phyloP scores from a whole-genome alignment of 2,113 vertebrate genomes.

The Cololabis saira region DNA sequence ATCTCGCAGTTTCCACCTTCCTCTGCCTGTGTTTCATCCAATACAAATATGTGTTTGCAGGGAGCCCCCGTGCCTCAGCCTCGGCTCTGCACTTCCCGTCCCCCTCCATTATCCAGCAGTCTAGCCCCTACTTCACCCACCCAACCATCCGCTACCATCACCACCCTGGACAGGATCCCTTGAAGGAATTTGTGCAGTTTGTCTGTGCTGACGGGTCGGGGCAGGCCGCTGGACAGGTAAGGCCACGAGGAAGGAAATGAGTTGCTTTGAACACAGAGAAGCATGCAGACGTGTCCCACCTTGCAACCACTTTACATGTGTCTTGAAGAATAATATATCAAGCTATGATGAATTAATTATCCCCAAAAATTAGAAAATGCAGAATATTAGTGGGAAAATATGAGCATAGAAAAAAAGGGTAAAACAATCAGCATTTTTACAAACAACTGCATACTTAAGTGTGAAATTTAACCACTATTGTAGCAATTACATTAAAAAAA shows the following conservation, averaged over 20 bases:
- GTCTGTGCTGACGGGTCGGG: constrained; percentile 95
- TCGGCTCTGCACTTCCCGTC: constrained; percentile 97
- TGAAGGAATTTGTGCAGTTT: constrained; percentile 97
- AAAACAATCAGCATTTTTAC: no score
- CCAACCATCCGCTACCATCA: constrained; percentile 98
- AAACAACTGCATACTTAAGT: no score
- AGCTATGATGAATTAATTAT: no score
- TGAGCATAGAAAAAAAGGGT: no score
- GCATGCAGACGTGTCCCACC: background rate
- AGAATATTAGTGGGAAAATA: no score
- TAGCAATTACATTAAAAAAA: no score
- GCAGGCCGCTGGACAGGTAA: constrained; percentile 92
- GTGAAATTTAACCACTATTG: no score
- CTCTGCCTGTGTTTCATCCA: constrained; percentile 23
- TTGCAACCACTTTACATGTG: no score
- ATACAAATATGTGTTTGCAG: constrained; percentile 72
- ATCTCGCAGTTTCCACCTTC: background rate
- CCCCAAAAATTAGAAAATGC: no score
- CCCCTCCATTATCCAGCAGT: constrained; percentile 97
- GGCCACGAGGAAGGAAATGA: constrained; percentile 26
- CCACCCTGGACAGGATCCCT: constrained; percentile 92
- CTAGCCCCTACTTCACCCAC: constrained; percentile 96
- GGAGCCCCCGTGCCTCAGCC: constrained; percentile 93
- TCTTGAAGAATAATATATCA: no score
- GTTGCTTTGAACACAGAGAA: background rate